These are phyloP conservation scores for Adelognathus sp. DNA, from an alignment of 2,888 invertebrate species.

Conservation along the genomic window DNA sequence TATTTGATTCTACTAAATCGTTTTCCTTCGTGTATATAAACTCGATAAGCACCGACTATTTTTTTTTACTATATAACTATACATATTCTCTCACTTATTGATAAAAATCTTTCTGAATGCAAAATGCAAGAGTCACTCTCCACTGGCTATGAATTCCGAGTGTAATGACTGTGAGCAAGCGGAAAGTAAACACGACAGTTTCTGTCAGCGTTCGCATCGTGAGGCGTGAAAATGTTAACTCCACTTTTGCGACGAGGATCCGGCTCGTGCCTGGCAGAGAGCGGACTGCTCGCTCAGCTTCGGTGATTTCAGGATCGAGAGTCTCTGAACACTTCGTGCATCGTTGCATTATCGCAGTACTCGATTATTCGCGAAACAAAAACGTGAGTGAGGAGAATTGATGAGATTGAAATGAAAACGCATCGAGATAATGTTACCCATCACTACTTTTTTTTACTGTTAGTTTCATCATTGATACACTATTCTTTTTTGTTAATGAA, in stretches of 20 bases:
- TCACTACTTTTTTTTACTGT: too few relatives aligned
- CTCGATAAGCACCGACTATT: too few relatives aligned
- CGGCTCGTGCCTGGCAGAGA: slow-evolving; percentile 16
- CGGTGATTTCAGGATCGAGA: neutral
- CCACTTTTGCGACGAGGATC: slow-evolving; percentile 34
- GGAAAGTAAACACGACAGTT: slow-evolving; percentile 7
- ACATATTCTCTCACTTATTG: too few relatives aligned
- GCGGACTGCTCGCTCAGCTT: neutral
- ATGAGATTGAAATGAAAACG: neutral
- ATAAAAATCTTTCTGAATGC: too few relatives aligned
- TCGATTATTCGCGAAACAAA: neutral
- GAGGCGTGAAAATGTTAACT: slow-evolving; percentile 55
- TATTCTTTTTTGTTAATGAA: too few relatives aligned
- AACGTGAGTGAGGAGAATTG: neutral
- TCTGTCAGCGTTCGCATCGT: neutral
- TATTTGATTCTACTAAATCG: too few relatives aligned
- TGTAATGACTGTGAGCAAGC: slow-evolving; percentile 41
- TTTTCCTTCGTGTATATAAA: too few relatives aligned
- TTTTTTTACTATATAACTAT: too few relatives aligned
- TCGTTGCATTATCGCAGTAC: neutral
- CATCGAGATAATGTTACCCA: neutral
- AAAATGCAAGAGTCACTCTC: too few relatives aligned
- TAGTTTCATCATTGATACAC: too few relatives aligned
- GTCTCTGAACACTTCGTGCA: neutral
- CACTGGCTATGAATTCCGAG: slow-evolving; percentile 50